Percentiles rank a stretch among this genome's conserved stretches.
phyloP scores from a whole-genome alignment of 2,888 invertebrate species.

The Chesias legatella region DNA sequence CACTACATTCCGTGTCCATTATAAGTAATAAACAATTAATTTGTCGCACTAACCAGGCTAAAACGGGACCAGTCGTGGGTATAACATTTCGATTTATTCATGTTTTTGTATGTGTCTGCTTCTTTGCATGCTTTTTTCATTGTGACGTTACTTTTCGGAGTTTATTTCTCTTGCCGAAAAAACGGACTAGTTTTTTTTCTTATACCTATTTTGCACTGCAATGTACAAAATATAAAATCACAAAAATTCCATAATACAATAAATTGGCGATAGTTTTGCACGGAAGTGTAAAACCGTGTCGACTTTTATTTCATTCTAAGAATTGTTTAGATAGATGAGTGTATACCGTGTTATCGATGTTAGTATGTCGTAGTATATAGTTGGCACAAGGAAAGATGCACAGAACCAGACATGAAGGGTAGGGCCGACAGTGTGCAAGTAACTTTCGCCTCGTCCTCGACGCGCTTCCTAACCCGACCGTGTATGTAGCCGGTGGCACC shows the following conservation, averaged over 20 bases:
- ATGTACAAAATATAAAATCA: conserved; percentile 15
- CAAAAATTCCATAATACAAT: not conserved
- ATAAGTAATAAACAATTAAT: conserved; percentile 25
- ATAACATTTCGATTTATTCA: conserved; percentile 35
- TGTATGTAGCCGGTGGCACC: conserved; percentile 32
- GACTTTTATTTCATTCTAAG: conserved; percentile 6
- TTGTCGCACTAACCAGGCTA: conserved; percentile 46
- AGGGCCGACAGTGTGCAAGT: conserved; percentile 19
- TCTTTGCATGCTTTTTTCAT: conserved; percentile 59
- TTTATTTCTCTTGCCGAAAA: conserved; percentile 17
- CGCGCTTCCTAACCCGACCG: conserved; percentile 21
- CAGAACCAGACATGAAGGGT: conserved; percentile 37
- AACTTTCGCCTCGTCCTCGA: conserved; percentile 56
- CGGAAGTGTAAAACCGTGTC: conserved; percentile 11
- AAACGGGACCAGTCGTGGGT: conserved; percentile 44
- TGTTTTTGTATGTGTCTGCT: conserved; percentile 57
- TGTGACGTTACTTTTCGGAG: conserved; percentile 39
- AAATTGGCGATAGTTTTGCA: conserved; percentile 4
- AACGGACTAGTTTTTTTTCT: conserved; percentile 14
- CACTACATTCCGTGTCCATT: conserved; percentile 35
- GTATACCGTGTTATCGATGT: conserved; percentile 12
- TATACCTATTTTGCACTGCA: conserved; percentile 22
- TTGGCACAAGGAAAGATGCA: conserved; percentile 27
- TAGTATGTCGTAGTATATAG: conserved; percentile 1
- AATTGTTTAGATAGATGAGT: not conserved